Evolutionary conservation across 2,888 invertebrate genomes (phyloP).

Genomic region (Oligia fasciuncula): DNA sequence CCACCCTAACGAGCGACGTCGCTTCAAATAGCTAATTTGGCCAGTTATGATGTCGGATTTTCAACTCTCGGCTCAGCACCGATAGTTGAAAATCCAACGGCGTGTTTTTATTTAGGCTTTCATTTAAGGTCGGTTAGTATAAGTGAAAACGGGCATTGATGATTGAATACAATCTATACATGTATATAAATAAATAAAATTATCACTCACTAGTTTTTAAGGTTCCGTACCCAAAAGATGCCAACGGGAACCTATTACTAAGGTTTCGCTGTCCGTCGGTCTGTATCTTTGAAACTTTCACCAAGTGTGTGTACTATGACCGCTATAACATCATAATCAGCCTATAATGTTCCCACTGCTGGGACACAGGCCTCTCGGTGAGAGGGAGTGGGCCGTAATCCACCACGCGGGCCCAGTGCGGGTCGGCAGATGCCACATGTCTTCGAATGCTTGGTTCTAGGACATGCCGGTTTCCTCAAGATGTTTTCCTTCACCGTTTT

Average conservation of each 20-base stretch:
- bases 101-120: background rate
- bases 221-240: background rate
- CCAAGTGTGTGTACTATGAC: background rate
- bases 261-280: no score
- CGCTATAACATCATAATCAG: background rate
- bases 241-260: background rate
- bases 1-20: slow-evolving; percentile 19
- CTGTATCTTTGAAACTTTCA: no score
- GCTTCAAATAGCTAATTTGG: background rate
- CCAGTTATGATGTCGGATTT: background rate
- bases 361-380: no score
- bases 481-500: no score
- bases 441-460: no score
- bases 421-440: no score
- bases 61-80: background rate
- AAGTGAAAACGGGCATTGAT: background rate
- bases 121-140: background rate
- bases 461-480: no score
- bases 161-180: background rate
- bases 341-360: no score
- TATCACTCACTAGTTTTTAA: background rate
- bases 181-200: no score
- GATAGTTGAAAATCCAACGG: background rate
- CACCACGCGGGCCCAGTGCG: no score
- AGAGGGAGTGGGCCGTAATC: no score